Base-by-base conservation (phyloP, 1,140 invertebrate genomes). In the Bathynomus jamesi region DNA sequence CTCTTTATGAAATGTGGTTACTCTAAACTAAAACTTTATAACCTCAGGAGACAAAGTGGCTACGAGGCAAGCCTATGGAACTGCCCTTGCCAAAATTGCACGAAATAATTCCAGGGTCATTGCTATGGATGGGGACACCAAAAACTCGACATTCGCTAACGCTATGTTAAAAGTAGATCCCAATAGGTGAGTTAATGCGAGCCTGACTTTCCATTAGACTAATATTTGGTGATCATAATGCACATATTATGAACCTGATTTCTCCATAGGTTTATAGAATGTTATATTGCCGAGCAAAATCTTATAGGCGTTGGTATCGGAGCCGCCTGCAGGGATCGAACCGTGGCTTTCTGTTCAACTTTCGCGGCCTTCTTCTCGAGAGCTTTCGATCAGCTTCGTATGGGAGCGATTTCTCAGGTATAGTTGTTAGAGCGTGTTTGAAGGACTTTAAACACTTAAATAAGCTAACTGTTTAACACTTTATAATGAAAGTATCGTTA, bases 221-320 rank as follows among this genome's bases (percentile, higher is more conserved):
- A n/a, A n/a, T n/a, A n/a, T n/a, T n/a, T n/a, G n/a, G n/a, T n/a
- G n/a, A n/a, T n/a, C n/a, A n/a, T n/a, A n/a, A n/a, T n/a, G n/a
- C n/a, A n/a, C n/a, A n/a, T n/a, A n/a, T n/a, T n/a, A n/a, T n/a
- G n/a, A n/a, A n/a, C n/a, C n/a, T n/a, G n/a, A n/a, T 27, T 74
- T 72, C 68, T 71, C 77, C 79, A 10, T 75, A 84, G 94, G 75
- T 98, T 94, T 82, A 89, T 99, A 70, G 96, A 99, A 84, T 98
- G 97, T 82, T 99, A 92, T 84, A 99, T 99, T 80, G 97, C 97
- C 67, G 98, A 99, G 83, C 97, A 99, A 85, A 99, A 98, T 84
- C 83, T 98, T 78, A 93, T 98, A 76, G 96, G 96, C 60, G 94
- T 98, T 71, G 96, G 92, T 0, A 94, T 97, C 78, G 98, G 98